Conservation (phyloP, 2,888 invertebrate genomes). For the Heliconius ismenius region DNA sequence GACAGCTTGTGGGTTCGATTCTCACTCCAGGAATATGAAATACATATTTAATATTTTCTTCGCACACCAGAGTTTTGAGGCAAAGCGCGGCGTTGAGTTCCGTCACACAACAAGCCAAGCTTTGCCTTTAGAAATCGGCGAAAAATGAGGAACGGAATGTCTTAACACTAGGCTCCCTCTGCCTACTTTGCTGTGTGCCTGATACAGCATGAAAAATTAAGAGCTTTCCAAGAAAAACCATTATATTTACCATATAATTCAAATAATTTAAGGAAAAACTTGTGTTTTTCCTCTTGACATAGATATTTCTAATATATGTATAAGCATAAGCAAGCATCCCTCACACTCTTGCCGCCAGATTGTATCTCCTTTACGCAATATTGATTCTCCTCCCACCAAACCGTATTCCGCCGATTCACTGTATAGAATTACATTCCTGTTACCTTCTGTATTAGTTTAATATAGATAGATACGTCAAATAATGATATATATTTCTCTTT, state of each 20-base stretch:
- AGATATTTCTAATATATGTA: constrained; percentile 7
- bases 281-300: background rate
- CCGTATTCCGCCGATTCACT: constrained; percentile 16
- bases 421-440: constrained; percentile 19
- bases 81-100: too few species aligned
- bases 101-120: too few species aligned
- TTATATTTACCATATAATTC: background rate
- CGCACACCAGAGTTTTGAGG: too few species aligned
- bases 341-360: background rate
- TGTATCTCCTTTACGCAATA: constrained; percentile 24
- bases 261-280: background rate
- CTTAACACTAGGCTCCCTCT: too few species aligned
- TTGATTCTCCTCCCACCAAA: constrained; percentile 25
- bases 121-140: too few species aligned
- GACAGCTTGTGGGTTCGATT: too few species aligned
- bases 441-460: background rate
- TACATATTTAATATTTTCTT: too few species aligned
- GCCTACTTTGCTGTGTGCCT: too few species aligned
- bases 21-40: too few species aligned
- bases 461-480: background rate
- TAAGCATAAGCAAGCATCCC: background rate
- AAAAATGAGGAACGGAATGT: too few species aligned
- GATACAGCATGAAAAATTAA: too few species aligned
- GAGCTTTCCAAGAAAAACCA: background rate
- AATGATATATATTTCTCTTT: background rate